Conservation (phyloP, 64 coral and sea anemone genomes). For the Dendronephthya gigantea region DNA sequence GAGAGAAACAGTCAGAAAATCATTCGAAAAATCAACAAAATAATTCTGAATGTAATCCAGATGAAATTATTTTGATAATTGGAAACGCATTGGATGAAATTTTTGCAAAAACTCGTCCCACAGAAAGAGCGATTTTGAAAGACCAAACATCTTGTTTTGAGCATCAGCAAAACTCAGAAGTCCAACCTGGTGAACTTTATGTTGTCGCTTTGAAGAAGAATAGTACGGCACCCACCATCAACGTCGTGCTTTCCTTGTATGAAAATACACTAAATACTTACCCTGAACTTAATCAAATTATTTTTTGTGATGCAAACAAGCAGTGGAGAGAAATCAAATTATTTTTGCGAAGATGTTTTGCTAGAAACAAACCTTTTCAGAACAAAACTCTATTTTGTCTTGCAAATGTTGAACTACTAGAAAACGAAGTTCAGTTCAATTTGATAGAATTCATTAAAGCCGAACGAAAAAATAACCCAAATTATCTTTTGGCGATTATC, state of each 20-base stretch:
- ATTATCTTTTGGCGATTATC: neutral
- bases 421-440: neutral
- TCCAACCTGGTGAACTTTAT: neutral
- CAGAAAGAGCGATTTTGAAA: neutral
- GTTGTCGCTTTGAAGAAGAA: neutral
- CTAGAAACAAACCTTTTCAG: neutral
- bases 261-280: neutral
- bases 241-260: neutral
- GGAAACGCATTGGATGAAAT: neutral
- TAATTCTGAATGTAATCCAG: neutral
- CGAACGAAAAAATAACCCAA: neutral
- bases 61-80: neutral
- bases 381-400: neutral
- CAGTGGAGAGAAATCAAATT: neutral
- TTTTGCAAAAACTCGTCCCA: neutral
- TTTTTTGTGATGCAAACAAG: neutral
- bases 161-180: neutral
- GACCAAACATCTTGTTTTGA: neutral
- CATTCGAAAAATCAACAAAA: conserved; percentile 24
- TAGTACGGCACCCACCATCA: neutral
- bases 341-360: neutral
- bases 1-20: conserved; percentile 25
- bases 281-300: neutral
- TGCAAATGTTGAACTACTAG: neutral
- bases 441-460: neutral